Conservation (phyloP, 2,888 invertebrate species). For the Desoria tigrina region DNA sequence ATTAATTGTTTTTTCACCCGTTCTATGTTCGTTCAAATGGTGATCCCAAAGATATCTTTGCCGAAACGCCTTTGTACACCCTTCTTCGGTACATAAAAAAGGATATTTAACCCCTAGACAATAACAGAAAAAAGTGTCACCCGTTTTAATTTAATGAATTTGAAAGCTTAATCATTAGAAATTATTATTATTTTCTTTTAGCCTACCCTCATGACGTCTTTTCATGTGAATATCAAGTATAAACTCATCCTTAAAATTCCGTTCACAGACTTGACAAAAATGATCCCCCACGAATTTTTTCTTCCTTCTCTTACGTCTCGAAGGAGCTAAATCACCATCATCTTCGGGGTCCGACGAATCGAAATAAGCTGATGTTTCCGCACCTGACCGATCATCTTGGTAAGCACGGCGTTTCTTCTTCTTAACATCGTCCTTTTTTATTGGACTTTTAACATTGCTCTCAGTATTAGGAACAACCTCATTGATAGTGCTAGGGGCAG, state of each 20-base stretch:
- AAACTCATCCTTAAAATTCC: background rate
- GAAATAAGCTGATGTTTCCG: too few species aligned
- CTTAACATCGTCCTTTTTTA: background rate
- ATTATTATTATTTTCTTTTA: too few species aligned
- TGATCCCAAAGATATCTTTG: background rate
- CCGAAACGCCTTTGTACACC: background rate
- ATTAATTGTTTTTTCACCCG: background rate
- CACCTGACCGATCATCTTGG: too few species aligned
- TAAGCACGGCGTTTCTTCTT: background rate
- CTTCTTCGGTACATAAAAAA: conserved; percentile 1
- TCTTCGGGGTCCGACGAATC: too few species aligned
- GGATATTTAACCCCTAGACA: conserved; percentile 4
- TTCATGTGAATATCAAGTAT: conserved; percentile 1
- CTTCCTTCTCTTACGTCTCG: too few species aligned
- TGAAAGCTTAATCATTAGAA: too few species aligned
- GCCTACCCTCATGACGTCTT: background rate
- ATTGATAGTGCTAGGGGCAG: too few species aligned
- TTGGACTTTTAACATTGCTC: background rate
- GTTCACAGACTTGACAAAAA: background rate
- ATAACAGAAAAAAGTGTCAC: too few species aligned
- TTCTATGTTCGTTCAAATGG: background rate
- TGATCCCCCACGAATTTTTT: background rate
- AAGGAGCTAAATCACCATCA: too few species aligned
- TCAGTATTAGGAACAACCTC: too few species aligned
- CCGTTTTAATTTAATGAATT: too few species aligned